These are phyloP conservation scores for Chelonus formosanus DNA, from an alignment of 2,888 invertebrate species.

Conservation along the genomic window DNA sequence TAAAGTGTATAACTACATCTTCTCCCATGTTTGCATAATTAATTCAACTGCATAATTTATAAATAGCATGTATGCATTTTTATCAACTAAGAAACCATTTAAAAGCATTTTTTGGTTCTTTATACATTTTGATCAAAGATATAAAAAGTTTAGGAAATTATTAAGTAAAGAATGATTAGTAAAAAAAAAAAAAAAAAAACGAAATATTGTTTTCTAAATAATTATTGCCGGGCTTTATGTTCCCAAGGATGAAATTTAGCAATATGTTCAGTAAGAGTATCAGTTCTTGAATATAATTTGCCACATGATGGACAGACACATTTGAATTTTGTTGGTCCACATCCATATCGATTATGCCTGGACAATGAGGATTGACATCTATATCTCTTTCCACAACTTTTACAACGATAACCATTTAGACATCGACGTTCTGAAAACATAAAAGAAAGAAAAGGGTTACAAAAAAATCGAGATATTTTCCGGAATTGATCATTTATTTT, in stretches of 20 bases:
- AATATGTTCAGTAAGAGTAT: conserved; percentile 54
- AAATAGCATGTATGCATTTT: too few species aligned
- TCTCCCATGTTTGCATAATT: too few species aligned
- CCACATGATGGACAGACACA: conserved; percentile 54
- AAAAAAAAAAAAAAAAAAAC: background rate
- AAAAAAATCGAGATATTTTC: conserved; percentile 23
- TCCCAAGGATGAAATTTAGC: conserved; percentile 43
- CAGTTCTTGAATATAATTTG: conserved; percentile 54
- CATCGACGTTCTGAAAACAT: conserved; percentile 12
- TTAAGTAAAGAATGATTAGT: background rate
- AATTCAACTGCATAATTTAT: too few species aligned
- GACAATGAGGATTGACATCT: conserved; percentile 56
- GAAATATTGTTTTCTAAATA: too few species aligned
- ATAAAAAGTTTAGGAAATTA: background rate
- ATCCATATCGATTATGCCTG: conserved; percentile 58
- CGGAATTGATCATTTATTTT: background rate
- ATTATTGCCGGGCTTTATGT: too few species aligned
- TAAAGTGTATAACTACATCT: too few species aligned
- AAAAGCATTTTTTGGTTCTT: too few species aligned
- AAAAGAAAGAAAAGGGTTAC: conserved; percentile 6
- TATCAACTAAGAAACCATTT: too few species aligned
- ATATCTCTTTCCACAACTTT: conserved; percentile 54
- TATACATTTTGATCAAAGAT: too few species aligned
- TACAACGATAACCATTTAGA: conserved; percentile 47
- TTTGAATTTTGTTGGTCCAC: conserved; percentile 54